These are phyloP conservation scores for Steinernema scapterisci DNA, from an alignment of 2,888 invertebrate genomes.

Conservation along the genomic window DNA sequence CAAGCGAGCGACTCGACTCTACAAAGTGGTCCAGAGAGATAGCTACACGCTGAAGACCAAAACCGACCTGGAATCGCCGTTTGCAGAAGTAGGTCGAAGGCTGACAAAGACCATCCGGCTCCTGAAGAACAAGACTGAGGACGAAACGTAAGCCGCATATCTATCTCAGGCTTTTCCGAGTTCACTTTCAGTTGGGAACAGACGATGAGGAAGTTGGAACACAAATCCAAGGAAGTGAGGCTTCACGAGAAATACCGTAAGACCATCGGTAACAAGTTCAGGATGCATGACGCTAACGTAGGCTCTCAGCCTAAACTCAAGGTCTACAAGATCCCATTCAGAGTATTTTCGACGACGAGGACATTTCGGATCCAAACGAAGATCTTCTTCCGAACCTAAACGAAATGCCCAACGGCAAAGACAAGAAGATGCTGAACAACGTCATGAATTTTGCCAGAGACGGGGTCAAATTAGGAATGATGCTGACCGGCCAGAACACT, in stretches of 20 bases:
- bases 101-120: slow-evolving; percentile 3
- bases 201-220: slow-evolving; percentile 32
- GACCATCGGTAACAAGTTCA: background rate
- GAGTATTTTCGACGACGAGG: background rate
- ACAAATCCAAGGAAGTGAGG: slow-evolving; percentile 14
- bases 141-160: background rate
- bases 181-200: slow-evolving; percentile 37
- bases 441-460: slow-evolving; percentile 15
- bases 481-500: slow-evolving; percentile 19
- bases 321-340: background rate
- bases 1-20: background rate
- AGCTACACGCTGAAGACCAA: slow-evolving; percentile 20
- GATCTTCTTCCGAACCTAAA: background rate
- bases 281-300: slow-evolving; percentile 1
- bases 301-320: background rate
- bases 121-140: slow-evolving; percentile 16
- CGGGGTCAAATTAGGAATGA: slow-evolving; percentile 29
- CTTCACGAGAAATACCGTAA: background rate
- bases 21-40: background rate
- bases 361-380: background rate
- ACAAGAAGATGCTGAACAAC: background rate
- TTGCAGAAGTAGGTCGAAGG: slow-evolving; percentile 23
- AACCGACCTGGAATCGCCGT: slow-evolving; percentile 2
- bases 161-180: too few relatives aligned
- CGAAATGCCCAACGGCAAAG: background rate